Evolutionary conservation across 2,797 vertebrate genomes (phyloP).

Genomic region (Odontamblyopus rebecca): DNA sequence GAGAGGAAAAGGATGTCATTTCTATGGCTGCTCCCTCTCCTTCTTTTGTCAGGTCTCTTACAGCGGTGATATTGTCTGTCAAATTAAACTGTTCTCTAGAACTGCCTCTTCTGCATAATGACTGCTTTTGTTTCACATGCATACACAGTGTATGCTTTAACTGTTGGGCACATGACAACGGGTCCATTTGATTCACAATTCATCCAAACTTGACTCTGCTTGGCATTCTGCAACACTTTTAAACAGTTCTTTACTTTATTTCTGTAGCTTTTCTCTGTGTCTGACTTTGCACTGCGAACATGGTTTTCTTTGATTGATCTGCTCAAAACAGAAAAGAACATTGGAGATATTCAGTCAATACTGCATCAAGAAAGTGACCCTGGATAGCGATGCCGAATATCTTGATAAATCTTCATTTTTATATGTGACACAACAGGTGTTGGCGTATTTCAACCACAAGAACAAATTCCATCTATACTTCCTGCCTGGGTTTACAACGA

Average conservation of each 20-base stretch:
- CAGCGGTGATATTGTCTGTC: neutral
- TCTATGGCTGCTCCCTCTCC: slow-evolving; percentile 20
- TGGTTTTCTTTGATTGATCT: slow-evolving; percentile 51
- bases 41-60: neutral
- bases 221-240: slow-evolving; percentile 46
- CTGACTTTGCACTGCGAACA: slow-evolving; percentile 43
- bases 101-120: neutral
- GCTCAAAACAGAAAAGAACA: slow-evolving; percentile 37
- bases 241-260: neutral
- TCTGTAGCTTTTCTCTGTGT: slow-evolving; percentile 28
- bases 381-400: slow-evolving; percentile 44
- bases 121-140: slow-evolving; percentile 59
- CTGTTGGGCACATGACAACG: slow-evolving; percentile 45
- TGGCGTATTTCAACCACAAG: slow-evolving; percentile 89
- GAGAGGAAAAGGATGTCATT: slow-evolving; percentile 25
- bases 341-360: neutral
- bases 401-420: slow-evolving; percentile 32
- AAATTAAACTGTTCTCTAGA: neutral
- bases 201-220: slow-evolving; percentile 56
- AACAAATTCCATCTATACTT: slow-evolving; percentile 89
- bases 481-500: slow-evolving; percentile 96
- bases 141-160: slow-evolving; percentile 38
- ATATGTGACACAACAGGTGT: slow-evolving; percentile 78
- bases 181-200: slow-evolving; percentile 2
- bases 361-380: slow-evolving; percentile 46